Base-by-base conservation (phyloP, 1,140 invertebrate species). In the Oncopeltus fasciatus region DNA sequence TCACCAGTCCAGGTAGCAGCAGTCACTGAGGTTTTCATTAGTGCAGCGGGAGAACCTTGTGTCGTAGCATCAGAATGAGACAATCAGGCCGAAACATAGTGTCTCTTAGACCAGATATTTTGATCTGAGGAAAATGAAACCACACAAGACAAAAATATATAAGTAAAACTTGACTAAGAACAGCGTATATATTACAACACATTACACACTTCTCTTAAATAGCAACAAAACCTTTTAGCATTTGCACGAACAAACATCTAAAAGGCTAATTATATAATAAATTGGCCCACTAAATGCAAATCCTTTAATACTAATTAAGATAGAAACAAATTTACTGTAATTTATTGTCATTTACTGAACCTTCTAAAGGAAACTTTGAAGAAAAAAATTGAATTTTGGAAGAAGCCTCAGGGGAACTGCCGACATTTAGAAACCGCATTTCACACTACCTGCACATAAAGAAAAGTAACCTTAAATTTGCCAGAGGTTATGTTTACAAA, bases 21-120 rank as follows among this genome's bases (percentile, higher is more conserved):
- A n/a, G 64, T 28, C 44, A 65, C 59, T 57, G 60, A 46, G 56
- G 60, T 65, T 65, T 62, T 65, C 64, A 65, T 65, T 65, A 61
- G 64, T 61, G 24, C 20, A 43, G 56, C 47, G 46, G 51, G 59
- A 28, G 12, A 29, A 21, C 33, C 56, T 46, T 28, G 31, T 60
- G 59, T 31, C 21, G 26, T 27, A 14, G 59, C 46, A 49, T 60
- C 59, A 27, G 59, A 28, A 24, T 29, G 20, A 24, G 59, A 49
- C 16, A 49, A 29, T 60, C 18, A 60, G 59, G 44, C 44, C 26
- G 26, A 60, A 60, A 38, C 59, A 60, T 60, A n/a, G 28, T 60
- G 16, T n/a, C 47, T 33, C 24, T 28, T 60, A 29, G 47, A 53
- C 16, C 29, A 57, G 38, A 20, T 16, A 43, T 56, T 27, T 59